Evolutionary conservation across 1,140 invertebrate species (phyloP).

Genomic region (Drosophila erecta): DNA sequence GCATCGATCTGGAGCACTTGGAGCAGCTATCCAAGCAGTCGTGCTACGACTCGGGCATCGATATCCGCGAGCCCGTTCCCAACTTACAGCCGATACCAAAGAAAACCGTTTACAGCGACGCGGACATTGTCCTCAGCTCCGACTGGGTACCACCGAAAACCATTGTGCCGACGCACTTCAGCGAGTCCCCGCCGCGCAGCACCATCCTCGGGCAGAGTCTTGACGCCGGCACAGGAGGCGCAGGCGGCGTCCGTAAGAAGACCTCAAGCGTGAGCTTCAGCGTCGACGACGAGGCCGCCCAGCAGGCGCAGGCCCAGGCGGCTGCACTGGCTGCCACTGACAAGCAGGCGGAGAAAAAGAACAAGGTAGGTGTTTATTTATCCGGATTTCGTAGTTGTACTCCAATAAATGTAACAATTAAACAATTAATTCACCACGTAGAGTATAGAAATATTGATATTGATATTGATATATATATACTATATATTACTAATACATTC

Average conservation of each 20-base stretch:
- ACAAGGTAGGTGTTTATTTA: slow-evolving; percentile 85
- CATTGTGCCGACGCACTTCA: slow-evolving; percentile 88
- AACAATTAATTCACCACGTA: no score
- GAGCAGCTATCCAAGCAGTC: slow-evolving; percentile 87
- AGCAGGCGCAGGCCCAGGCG: slow-evolving; percentile 66
- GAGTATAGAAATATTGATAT: no score
- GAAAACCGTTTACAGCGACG: slow-evolving; percentile 90
- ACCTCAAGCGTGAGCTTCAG: slow-evolving; percentile 91
- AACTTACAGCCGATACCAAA: slow-evolving; percentile 85
- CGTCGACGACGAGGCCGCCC: slow-evolving; percentile 86
- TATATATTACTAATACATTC: neutral
- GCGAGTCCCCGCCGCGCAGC: slow-evolving; percentile 85
- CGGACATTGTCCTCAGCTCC: slow-evolving; percentile 92
- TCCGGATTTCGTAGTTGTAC: no score
- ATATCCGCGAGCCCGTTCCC: slow-evolving; percentile 90
- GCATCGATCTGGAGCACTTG: slow-evolving; percentile 76
- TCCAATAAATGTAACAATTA: no score
- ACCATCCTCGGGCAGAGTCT: slow-evolving; percentile 70
- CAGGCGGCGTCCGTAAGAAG: slow-evolving; percentile 87
- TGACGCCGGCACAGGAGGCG: slow-evolving; percentile 56
- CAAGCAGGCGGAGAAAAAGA: slow-evolving; percentile 86
- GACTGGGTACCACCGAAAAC: slow-evolving; percentile 93
- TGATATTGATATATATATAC: no score
- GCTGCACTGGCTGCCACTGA: slow-evolving; percentile 85
- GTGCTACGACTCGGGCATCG: slow-evolving; percentile 95